These are phyloP conservation scores for Colostygia pectinataria DNA, from an alignment of 2,888 invertebrate species.

Conservation along the genomic window DNA sequence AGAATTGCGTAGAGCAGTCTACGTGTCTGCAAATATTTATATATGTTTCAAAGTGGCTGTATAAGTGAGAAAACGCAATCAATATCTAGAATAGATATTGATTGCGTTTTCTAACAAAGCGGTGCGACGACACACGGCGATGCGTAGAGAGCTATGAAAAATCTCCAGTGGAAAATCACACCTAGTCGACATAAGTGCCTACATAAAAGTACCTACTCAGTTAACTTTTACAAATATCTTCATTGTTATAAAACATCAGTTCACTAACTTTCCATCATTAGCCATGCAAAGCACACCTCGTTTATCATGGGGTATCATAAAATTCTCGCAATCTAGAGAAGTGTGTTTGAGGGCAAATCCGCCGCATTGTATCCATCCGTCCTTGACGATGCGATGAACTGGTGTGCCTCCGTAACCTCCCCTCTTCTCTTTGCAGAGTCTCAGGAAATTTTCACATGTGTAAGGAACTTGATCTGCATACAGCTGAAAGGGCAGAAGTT, in stretches of 20 bases:
- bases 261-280: conserved; percentile 82
- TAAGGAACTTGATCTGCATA: conserved; percentile 82
- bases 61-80: no score
- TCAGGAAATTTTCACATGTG: conserved; percentile 83
- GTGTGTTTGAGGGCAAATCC: conserved; percentile 68
- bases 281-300: conserved; percentile 89
- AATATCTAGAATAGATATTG: no score
- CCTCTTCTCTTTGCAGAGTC: conserved; percentile 70
- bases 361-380: conserved; percentile 89
- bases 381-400: conserved; percentile 86
- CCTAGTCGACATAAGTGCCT: no score
- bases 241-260: not conserved
- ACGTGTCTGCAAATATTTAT: conserved; percentile 74
- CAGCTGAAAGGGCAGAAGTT: conserved; percentile 71
- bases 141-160: no score
- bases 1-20: conserved; percentile 87
- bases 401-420: conserved; percentile 81
- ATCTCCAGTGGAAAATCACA: no score
- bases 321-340: conserved; percentile 85
- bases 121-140: no score
- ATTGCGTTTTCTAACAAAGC: no score
- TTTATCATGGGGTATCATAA: conserved; percentile 84
- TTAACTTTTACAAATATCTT: no score
- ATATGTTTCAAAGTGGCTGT: no score
- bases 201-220: no score